phyloP scores from a whole-genome alignment of 2,888 invertebrate genomes.

The Bombylius discolor region DNA sequence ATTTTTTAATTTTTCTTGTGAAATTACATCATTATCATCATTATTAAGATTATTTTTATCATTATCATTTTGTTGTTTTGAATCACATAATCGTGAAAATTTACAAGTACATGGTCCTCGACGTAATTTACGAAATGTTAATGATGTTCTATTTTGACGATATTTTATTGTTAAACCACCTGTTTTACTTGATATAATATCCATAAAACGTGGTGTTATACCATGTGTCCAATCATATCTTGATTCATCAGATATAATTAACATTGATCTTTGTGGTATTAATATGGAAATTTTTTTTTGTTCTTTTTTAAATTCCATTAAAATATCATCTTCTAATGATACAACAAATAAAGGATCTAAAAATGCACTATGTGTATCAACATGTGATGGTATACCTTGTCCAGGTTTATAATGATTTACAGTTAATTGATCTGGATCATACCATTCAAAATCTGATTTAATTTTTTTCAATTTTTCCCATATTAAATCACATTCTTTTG shows the following conservation, averaged over 20 bases:
- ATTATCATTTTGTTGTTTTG: slow-evolving; percentile 21
- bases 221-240: slow-evolving; percentile 80
- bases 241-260: slow-evolving; percentile 68
- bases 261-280: slow-evolving; percentile 57
- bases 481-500: slow-evolving; percentile 52
- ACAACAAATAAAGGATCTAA: slow-evolving; percentile 76
- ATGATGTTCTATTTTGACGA: slow-evolving; percentile 56
- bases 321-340: slow-evolving; percentile 65
- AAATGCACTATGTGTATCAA: slow-evolving; percentile 92
- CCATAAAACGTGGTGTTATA: slow-evolving; percentile 71
- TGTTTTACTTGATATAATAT: slow-evolving; percentile 47
- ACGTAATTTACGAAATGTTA: slow-evolving; percentile 62
- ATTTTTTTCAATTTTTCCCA: slow-evolving; percentile 37
- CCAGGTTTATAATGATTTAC: slow-evolving; percentile 74
- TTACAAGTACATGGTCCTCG: slow-evolving; percentile 46
- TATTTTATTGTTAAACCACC: slow-evolving; percentile 42
- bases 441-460: slow-evolving; percentile 37
- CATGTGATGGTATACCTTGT: slow-evolving; percentile 89
- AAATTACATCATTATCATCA: slow-evolving; percentile 11
- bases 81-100: slow-evolving; percentile 57
- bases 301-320: slow-evolving; percentile 78
- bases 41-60: slow-evolving; percentile 18
- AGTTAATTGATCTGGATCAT: slow-evolving; percentile 66
- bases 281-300: slow-evolving; percentile 42
- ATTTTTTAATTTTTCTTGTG: slow-evolving; percentile 25